A percentile compares a stretch with the other conserved stretches of the same genome.
Conservation (phyloP, 2,113 vertebrate genomes). For the Collichthys lucidus region DNA sequence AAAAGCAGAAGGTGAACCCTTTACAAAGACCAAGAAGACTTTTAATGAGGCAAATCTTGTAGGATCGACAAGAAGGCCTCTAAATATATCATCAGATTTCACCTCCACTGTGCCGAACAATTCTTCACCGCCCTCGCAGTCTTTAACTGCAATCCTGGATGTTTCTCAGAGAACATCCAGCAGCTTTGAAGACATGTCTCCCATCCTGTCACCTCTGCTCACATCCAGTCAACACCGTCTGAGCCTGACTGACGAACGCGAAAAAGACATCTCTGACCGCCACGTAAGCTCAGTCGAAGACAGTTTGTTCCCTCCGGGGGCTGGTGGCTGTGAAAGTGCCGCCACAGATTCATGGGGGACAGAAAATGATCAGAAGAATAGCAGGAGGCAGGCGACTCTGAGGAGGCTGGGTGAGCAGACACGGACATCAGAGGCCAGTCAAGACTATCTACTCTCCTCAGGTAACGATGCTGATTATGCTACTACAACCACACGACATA, state of each 20-base stretch:
- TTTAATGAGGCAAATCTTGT: background rate
- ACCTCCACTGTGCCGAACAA: conserved; percentile 64
- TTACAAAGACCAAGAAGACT: conserved; percentile 7
- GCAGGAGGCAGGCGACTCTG: conserved; percentile 22
- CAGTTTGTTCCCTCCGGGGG: background rate
- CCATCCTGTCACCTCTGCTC: conserved; percentile 80
- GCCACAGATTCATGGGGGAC: background rate
- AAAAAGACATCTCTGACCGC: background rate
- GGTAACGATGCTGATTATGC: conserved; percentile 54
- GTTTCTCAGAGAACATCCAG: conserved; percentile 70
- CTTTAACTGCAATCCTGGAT: conserved; percentile 64
- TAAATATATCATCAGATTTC: background rate
- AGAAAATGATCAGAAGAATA: conserved; percentile 2
- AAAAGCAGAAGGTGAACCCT: conserved; percentile 12
- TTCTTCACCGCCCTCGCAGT: conserved; percentile 34
- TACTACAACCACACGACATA: background rate
- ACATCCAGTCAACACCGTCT: conserved; percentile 80
- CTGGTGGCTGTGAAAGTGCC: background rate
- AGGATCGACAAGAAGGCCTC: conserved; percentile 68
- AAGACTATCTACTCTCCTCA: conserved; percentile 52
- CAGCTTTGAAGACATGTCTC: conserved; percentile 76
- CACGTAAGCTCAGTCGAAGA: background rate
- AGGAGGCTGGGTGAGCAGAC: conserved; percentile 10
- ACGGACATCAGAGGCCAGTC: background rate
- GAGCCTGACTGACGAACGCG: conserved; percentile 23